Evolutionary conservation across 2,797 vertebrate species (phyloP).

Genomic region (Eurystomus glaucurus): DNA sequence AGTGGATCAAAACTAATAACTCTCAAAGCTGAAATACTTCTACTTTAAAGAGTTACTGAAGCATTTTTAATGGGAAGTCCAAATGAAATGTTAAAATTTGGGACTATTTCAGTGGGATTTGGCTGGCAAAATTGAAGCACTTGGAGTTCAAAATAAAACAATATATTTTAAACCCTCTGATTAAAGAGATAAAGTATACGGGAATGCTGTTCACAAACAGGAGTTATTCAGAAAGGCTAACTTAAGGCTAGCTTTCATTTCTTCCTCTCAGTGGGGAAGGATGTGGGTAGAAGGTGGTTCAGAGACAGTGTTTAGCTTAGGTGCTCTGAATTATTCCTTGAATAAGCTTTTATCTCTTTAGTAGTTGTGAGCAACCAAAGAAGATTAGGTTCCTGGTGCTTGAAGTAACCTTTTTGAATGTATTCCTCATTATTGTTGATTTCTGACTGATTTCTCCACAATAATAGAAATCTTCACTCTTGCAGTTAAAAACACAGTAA

Average conservation of each 20-base stretch:
- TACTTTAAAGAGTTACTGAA: neutral
- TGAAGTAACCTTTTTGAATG: constrained; percentile 36
- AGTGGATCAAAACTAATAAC: neutral
- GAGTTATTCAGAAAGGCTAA: neutral
- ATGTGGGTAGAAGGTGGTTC: neutral
- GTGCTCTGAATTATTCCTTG: constrained; percentile 38
- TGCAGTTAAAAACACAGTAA: neutral
- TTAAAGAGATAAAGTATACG: neutral
- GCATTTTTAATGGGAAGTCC: neutral
- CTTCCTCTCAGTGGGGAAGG: constrained; percentile 7
- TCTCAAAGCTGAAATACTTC: neutral
- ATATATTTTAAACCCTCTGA: neutral
- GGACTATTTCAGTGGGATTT: constrained; percentile 1
- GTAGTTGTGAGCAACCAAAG: constrained; percentile 38
- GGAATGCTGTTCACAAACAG: neutral
- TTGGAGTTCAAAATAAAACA: constrained; percentile 22
- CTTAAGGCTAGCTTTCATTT: constrained; percentile 14
- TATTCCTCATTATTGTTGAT: neutral
- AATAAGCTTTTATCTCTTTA: constrained; percentile 44
- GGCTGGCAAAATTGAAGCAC: neutral
- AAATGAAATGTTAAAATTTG: neutral
- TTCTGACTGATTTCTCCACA: constrained; percentile 44
- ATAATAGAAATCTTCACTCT: constrained; percentile 11
- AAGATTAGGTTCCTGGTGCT: constrained; percentile 35
- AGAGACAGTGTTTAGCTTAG: constrained; percentile 21